Percentiles rank a stretch among this genome's conserved stretches.
Conservation (phyloP, 2,797 vertebrate species). For the Gambelia wislizenii region DNA sequence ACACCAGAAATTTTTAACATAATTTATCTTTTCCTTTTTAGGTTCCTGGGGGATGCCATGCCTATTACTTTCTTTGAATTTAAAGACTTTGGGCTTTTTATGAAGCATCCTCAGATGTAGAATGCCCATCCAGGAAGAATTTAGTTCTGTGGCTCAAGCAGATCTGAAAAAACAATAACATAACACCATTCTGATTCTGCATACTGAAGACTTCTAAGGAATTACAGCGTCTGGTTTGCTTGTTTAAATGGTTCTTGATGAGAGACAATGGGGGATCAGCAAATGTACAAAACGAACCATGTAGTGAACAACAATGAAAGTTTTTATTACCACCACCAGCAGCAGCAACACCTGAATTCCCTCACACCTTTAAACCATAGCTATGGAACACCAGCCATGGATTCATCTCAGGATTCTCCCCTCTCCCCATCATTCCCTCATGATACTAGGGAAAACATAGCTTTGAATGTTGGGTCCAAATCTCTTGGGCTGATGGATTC, state of each 20-base stretch:
- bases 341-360: constrained; percentile 68
- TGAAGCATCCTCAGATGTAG: constrained; percentile 51
- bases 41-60: constrained; percentile 64
- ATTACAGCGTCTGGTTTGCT: constrained; percentile 54
- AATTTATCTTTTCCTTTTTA: constrained; percentile 61
- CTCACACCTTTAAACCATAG: constrained; percentile 78
- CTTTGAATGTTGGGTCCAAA: constrained; percentile 82
- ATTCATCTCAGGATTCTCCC: constrained; percentile 80
- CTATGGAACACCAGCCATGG: constrained; percentile 80
- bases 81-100: constrained; percentile 41
- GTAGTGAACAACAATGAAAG: constrained; percentile 79
- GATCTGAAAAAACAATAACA: constrained; percentile 73
- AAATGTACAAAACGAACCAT: constrained; percentile 85
- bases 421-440: constrained; percentile 84
- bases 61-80: constrained; percentile 54
- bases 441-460: constrained; percentile 81
- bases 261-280: constrained; percentile 86
- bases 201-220: constrained; percentile 80
- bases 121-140: constrained; percentile 65
- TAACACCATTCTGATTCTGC: constrained; percentile 49
- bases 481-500: constrained; percentile 78
- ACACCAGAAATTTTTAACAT: no score
- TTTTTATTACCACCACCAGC: constrained; percentile 81
- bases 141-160: constrained; percentile 67
- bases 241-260: constrained; percentile 78